These are phyloP conservation scores for Beris chalybata DNA, from an alignment of 2,888 invertebrate species.

Conservation along the genomic window DNA sequence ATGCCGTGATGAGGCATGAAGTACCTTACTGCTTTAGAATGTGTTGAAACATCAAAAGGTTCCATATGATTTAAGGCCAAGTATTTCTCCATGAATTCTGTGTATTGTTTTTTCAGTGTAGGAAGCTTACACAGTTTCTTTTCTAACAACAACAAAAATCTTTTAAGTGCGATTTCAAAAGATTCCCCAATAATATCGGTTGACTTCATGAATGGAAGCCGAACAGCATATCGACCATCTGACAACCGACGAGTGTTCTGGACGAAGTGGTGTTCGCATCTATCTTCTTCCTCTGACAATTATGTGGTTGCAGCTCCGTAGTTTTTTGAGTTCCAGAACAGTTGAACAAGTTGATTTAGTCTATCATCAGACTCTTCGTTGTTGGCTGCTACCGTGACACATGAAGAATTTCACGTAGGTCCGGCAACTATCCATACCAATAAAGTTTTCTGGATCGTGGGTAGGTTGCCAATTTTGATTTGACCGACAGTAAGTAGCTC, in stretches of 20 bases:
- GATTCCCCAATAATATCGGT: neutral
- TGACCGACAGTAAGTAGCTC: conserved; percentile 9
- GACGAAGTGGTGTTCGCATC: neutral
- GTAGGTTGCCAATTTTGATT: conserved; percentile 17
- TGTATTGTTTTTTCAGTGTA: too few species aligned
- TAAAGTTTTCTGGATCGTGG: conserved; percentile 19
- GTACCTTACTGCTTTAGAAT: neutral
- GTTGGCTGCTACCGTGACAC: too few species aligned
- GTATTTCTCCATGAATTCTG: conserved; percentile 1
- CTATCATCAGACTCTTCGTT: neutral
- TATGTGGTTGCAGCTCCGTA: neutral
- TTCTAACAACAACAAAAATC: neutral
- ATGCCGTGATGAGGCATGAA: conserved; percentile 1
- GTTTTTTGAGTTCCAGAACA: neutral
- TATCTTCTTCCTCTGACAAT: neutral
- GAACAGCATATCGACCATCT: conserved; percentile 1
- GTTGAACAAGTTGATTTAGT: neutral
- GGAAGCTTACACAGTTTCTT: neutral
- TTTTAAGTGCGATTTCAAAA: neutral
- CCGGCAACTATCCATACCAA: conserved; percentile 21
- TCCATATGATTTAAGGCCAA: neutral
- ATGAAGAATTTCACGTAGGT: neutral
- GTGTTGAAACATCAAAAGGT: neutral
- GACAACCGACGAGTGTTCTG: neutral
- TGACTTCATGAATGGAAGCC: neutral